A percentile compares a stretch with the other conserved stretches of the same genome.
Evolutionary conservation across 1,140 invertebrate species (phyloP).

Genomic region (Zaprionus lachaisei): DNA sequence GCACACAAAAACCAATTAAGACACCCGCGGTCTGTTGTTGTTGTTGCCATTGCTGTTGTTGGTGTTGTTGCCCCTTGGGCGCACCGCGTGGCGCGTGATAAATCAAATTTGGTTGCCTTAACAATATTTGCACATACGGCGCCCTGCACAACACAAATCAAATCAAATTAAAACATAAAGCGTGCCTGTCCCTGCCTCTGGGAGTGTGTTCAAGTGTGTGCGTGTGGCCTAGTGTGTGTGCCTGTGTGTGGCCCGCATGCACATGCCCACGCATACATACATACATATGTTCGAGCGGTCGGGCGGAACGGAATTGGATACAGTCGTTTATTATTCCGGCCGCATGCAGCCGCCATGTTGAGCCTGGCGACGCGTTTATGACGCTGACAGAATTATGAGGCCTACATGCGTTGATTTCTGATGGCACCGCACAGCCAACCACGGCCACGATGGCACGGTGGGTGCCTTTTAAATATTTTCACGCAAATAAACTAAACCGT

Average conservation of each 20-base stretch:
- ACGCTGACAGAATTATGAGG: slow-evolving; percentile 82
- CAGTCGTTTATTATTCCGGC: slow-evolving; percentile 76
- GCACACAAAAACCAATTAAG: slow-evolving; percentile 76
- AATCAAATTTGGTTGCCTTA: slow-evolving; percentile 82
- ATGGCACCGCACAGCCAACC: slow-evolving; percentile 28
- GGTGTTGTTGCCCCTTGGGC: slow-evolving; percentile 12
- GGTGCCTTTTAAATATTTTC: slow-evolving; percentile 76
- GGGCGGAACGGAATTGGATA: slow-evolving; percentile 44
- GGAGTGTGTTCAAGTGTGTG: neutral
- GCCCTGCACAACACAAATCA: slow-evolving; percentile 79
- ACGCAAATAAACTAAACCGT: slow-evolving; percentile 81
- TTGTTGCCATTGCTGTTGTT: neutral
- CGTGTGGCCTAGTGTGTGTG: slow-evolving; percentile 8
- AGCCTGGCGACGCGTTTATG: slow-evolving; percentile 80
- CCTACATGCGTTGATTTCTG: slow-evolving; percentile 80
- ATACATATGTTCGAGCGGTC: slow-evolving; percentile 19
- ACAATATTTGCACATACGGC: slow-evolving; percentile 80
- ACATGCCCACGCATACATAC: slow-evolving; percentile 11
- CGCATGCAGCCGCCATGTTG: slow-evolving; percentile 78
- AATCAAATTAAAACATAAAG: slow-evolving; percentile 84
- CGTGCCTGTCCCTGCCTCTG: slow-evolving; percentile 40
- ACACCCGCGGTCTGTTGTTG: slow-evolving; percentile 38
- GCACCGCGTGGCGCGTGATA: slow-evolving; percentile 53
- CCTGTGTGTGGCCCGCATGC: too few relatives aligned
- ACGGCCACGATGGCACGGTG: neutral